These are phyloP conservation scores for Cheilosia grossa DNA, from an alignment of 2,888 invertebrate genomes.

Conservation along the genomic window DNA sequence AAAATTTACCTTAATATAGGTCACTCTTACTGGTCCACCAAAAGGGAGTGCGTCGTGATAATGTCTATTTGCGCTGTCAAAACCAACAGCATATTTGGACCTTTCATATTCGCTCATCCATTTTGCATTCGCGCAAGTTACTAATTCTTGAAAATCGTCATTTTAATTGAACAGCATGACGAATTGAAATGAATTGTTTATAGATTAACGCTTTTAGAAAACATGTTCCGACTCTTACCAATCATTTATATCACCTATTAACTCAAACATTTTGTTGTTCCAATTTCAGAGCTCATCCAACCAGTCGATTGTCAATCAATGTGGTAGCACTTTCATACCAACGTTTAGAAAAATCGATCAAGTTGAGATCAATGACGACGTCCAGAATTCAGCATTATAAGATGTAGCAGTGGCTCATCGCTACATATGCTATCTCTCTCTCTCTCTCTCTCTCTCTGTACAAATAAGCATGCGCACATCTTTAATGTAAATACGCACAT, in stretches of 20 bases:
- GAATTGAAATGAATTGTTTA: too few species aligned
- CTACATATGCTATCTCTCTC: neutral
- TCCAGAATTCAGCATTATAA: constrained; percentile 76
- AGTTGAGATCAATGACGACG: constrained; percentile 77
- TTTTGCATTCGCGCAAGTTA: too few species aligned
- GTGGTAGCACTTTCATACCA: constrained; percentile 81
- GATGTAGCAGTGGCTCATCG: neutral
- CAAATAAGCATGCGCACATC: constrained; percentile 38
- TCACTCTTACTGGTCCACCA: neutral
- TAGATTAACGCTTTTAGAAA: too few species aligned
- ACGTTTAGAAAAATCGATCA: constrained; percentile 82
- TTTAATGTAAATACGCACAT: constrained; percentile 61
- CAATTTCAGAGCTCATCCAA: constrained; percentile 81
- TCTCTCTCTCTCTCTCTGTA: constrained; percentile 28
- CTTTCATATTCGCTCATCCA: too few species aligned
- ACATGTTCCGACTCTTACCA: too few species aligned
- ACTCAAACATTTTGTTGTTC: neutral
- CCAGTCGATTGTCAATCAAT: constrained; percentile 81
- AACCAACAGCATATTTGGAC: too few species aligned
- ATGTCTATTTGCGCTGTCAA: too few species aligned
- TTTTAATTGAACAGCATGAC: too few species aligned
- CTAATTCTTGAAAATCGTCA: too few species aligned
- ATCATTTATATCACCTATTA: neutral
- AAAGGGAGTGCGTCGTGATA: too few species aligned
- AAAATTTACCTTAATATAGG: neutral